Conservation (phyloP, 2,888 invertebrate species). For the Hymenopus coronatus region DNA sequence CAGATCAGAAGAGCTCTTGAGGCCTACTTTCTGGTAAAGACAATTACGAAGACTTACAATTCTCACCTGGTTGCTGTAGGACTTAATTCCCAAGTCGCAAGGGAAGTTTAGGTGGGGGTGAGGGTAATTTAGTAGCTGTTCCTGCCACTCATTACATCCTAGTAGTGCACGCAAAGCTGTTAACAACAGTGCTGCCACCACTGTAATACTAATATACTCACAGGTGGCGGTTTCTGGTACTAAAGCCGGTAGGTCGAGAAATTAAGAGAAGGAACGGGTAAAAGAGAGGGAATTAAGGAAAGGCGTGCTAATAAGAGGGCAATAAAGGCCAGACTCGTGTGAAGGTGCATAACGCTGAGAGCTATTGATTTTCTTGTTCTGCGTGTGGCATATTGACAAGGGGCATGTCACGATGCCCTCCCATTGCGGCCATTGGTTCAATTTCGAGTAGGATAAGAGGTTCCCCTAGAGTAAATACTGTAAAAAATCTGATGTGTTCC, state of each 20-base stretch:
- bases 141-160: slow-evolving; percentile 17
- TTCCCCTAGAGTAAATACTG: too few species aligned
- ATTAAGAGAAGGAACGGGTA: neutral
- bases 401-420: neutral
- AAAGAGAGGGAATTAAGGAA: neutral
- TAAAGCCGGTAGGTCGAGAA: neutral
- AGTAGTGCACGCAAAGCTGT: slow-evolving; percentile 8
- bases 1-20: neutral
- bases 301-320: neutral
- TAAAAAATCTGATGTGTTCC: too few species aligned
- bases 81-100: neutral
- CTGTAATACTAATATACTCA: neutral
- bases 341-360: neutral
- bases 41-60: neutral
- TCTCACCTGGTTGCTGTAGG: neutral
- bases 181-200: slow-evolving; percentile 4
- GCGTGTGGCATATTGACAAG: neutral
- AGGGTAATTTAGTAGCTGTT: slow-evolving; percentile 21
- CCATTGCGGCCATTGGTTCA: neutral
- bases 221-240: slow-evolving; percentile 19
- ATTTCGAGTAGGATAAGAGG: neutral
- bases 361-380: neutral
- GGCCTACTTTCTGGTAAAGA: neutral
- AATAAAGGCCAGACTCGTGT: neutral
- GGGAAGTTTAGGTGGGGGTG: neutral